Evolutionary conservation across 2,113 vertebrate genomes (phyloP).

Genomic region (Bubalus kerabau): DNA sequence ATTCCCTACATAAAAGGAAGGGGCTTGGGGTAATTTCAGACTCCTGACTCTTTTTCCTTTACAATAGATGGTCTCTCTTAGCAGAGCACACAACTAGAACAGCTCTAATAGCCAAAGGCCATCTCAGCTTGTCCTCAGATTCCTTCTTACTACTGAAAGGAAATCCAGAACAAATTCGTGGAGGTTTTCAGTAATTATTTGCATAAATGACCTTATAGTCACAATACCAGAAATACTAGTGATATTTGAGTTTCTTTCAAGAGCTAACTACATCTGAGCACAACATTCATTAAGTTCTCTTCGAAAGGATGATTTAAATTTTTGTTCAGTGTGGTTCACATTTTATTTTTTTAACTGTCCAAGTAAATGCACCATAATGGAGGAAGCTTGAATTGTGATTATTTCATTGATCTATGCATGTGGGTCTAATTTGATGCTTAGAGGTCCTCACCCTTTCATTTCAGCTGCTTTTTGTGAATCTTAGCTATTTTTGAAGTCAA

Average conservation of each 20-base stretch:
- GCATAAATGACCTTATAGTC: neutral
- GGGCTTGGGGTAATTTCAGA: neutral
- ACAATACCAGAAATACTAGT: neutral
- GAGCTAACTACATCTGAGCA: neutral
- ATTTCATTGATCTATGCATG: too few species aligned
- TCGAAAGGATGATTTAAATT: neutral
- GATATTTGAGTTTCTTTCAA: neutral
- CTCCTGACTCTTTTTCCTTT: neutral
- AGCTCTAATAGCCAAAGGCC: neutral
- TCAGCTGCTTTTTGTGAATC: neutral
- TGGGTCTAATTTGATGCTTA: neutral
- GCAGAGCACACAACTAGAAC: neutral
- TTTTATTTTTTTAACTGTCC: constrained; percentile 4
- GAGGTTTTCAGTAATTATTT: neutral
- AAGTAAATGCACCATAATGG: neutral
- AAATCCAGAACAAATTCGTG: neutral
- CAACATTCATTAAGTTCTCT: neutral
- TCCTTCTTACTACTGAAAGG: neutral
- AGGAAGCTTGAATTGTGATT: neutral
- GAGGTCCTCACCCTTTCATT: neutral
- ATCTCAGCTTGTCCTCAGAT: neutral
- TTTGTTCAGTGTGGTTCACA: neutral
- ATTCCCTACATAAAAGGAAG: neutral
- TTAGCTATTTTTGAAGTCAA: neutral
- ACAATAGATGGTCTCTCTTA: neutral